Evolutionary conservation across 2,888 invertebrate species (phyloP), one percentile per base, ranked within the genome.

Genomic region (Nasonovia ribisnigri): DNA sequence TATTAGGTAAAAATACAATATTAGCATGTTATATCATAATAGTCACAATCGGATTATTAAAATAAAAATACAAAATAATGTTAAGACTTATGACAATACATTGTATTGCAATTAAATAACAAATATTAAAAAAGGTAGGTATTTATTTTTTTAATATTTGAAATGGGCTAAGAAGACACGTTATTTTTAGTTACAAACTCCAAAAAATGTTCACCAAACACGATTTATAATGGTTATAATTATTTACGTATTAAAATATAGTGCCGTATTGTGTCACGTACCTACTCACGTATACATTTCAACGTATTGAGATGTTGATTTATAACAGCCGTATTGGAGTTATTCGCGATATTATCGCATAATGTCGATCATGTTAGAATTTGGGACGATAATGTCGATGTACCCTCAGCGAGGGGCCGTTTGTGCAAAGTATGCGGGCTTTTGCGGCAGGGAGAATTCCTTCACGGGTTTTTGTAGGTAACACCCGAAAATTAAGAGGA

Each of bases 331-430:
- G n/a, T 90, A 86, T 93, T 57, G 42, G 86, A 93, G 93, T 93
- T 93, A 93, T 93, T 93, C 90, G n/a, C 90, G 93, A 86, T 93
- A 93, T 93, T 90, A 93, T 93, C 86, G 93, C 90, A 90, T 90
- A 93, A 90, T 93, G 93, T 90, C 93, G 93, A 93, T 93, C 93
- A 93, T 93, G 93, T 90, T 60, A 93, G 93, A 93, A 93, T 93
- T 93, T 60, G 51, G 60, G 90, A 90, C 48, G 90, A 90, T 93
- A 48, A 93, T 67, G 90, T 87, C 93, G 93, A 67, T 60, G 48
- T 46, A 84, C 48, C 8, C n/a, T 57, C 1, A 48, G 54, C 43
- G 89, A 57, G 24, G 51, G 10, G 60, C 42, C 93, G 89, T 86
- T 84, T 60, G 86, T 46, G 93, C 77, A 90, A 90, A 90, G 93